Evolutionary conservation across 2,888 invertebrate genomes (phyloP).

Genomic region (Limenitis camilla): DNA sequence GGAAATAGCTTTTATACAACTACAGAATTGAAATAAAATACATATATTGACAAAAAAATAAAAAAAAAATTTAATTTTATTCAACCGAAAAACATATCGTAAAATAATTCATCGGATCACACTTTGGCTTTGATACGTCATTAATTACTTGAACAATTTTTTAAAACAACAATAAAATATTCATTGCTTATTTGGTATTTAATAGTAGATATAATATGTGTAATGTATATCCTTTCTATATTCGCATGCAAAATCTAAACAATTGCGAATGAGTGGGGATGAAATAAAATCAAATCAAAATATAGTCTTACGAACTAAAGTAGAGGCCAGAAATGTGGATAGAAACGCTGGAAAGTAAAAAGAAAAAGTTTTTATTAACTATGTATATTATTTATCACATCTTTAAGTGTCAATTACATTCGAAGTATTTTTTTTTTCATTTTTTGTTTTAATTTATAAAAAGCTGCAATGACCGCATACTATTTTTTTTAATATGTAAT

Average conservation of each 20-base stretch:
- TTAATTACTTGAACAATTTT: no score
- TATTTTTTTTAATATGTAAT: background rate
- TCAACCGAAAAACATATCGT: no score
- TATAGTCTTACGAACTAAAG: conserved; percentile 72
- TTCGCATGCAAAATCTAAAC: conserved; percentile 5
- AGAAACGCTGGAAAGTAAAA: conserved; percentile 68
- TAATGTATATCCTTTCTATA: background rate
- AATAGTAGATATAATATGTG: background rate
- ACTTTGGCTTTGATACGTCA: no score
- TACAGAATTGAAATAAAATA: no score
- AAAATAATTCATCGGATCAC: no score
- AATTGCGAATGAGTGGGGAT: conserved; percentile 24
- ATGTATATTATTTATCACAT: no score
- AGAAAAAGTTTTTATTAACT: background rate
- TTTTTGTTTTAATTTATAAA: background rate
- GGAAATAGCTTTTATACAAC: no score
- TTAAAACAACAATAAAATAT: no score
- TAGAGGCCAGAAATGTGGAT: conserved; percentile 71
- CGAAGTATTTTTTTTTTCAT: background rate
- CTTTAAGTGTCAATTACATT: conserved; percentile 28
- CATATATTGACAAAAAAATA: no score
- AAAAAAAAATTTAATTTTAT: no score
- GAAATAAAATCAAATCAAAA: conserved; percentile 39
- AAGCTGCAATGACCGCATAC: background rate
- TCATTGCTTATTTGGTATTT: no score